Percentiles rank a stretch among this genome's conserved stretches.
Evolutionary conservation across 1,140 invertebrate genomes (phyloP).

Genomic region (Ceratosolen fusciceps): DNA sequence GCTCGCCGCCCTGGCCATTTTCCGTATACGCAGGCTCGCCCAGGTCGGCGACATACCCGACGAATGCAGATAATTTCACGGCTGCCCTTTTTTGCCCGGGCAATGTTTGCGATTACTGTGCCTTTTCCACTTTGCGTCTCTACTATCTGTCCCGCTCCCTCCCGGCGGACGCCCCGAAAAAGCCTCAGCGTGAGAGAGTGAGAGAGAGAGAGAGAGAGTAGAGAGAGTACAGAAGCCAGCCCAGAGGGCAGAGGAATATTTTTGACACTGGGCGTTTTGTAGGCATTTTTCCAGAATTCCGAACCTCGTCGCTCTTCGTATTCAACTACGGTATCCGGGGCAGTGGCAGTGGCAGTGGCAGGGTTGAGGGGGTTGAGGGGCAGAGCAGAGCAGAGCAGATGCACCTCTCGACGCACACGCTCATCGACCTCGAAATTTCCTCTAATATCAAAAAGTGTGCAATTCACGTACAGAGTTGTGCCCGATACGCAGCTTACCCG

Average conservation of each 20-base stretch:
- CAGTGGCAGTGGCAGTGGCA: no score
- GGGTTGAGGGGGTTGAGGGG: no score
- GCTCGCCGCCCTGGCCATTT: slow-evolving; percentile 40
- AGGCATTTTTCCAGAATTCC: slow-evolving; percentile 27
- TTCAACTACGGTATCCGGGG: no score
- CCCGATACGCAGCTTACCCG: no score
- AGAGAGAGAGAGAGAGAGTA: no score
- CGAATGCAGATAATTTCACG: slow-evolving; percentile 48
- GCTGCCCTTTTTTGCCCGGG: slow-evolving; percentile 35
- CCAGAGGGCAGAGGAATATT: slow-evolving; percentile 12
- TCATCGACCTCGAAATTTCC: not conserved
- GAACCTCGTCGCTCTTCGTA: not conserved
- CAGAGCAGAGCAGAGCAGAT: not conserved
- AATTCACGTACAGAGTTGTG: no score
- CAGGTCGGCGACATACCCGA: slow-evolving; percentile 39
- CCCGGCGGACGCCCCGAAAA: no score
- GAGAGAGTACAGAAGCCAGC: not conserved
- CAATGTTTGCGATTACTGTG: slow-evolving; percentile 47
- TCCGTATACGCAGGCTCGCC: slow-evolving; percentile 35
- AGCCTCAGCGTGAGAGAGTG: no score
- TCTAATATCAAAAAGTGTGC: slow-evolving; percentile 44
- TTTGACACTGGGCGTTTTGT: slow-evolving; percentile 32
- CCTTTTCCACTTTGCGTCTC: slow-evolving; percentile 1
- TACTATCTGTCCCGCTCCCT: not conserved
- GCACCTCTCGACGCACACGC: not conserved